Evolutionary conservation across 2,888 invertebrate species (phyloP), one percentile per base, ranked within the genome.

Genomic region (Cecidostiba fungosa): DNA sequence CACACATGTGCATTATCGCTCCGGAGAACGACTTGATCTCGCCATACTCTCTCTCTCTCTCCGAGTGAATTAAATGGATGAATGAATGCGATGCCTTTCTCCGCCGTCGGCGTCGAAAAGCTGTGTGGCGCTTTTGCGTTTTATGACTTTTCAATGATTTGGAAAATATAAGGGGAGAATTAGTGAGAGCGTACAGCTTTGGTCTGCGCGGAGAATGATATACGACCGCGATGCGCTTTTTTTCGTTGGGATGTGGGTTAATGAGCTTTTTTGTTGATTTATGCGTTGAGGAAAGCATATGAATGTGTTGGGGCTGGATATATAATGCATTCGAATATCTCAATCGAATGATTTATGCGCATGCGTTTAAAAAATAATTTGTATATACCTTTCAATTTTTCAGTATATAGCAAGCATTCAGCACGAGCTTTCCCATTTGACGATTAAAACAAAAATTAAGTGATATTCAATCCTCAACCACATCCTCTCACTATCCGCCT

Each of bases 51-150:
- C 39, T 39, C 43, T 43, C 43, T 43, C 43, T 43, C 43, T 43
- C 36, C 19, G 69, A 79, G 69, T 66, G 43, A 80, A 84, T 84
- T 80, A 84, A 84, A 79, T 8, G 36, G 72, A 26, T 72, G 43
- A 77, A 19, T 19, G 77, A 6, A 6, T 69, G 23, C 23, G 43
- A n/a, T 14, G 54, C 12, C 39, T 81, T 19, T 59, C 78, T 32
- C 69, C 54, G 69, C 69, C 54, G 69, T 16, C 8, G 2, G 10
- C n/a, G 8, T 72, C n/a, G 54, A 23, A 59, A 23, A 72, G 23
- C n/a, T 23, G n/a, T 39, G 72, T 43, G 43, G 3, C 43, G 72
- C n/a, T 69, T 70, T n/a, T 23, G 19, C 23, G n/a, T 43, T 26
- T 73, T 81, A 74, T 32, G 81, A 66, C 62, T 74, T 82, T 47